phyloP scores from a whole-genome alignment of 2,113 vertebrate species.

The Gymnarchus niloticus region DNA sequence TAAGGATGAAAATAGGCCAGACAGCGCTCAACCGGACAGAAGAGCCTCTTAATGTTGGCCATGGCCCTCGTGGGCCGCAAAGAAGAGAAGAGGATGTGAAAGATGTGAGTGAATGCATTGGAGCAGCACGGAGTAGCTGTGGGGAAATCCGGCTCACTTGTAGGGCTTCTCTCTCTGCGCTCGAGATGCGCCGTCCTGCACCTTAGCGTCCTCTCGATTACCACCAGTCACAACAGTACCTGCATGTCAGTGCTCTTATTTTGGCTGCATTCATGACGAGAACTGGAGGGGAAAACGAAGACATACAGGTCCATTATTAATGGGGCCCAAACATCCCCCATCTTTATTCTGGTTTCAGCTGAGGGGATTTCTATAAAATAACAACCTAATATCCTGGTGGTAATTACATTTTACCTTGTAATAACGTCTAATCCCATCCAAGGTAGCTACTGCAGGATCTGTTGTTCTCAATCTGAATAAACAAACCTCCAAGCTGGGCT shows the following conservation, averaged over 20 bases:
- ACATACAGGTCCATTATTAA: not conserved
- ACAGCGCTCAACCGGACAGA: no score
- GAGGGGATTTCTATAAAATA: conserved; percentile 39
- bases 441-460: conserved; percentile 54
- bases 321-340: not conserved
- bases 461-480: conserved; percentile 40
- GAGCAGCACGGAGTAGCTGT: not conserved
- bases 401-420: conserved; percentile 58
- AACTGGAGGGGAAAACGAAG: no score
- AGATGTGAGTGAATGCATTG: not conserved
- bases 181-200: no score
- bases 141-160: no score
- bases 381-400: conserved; percentile 56
- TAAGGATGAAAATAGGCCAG: no score
- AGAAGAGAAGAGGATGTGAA: not conserved
- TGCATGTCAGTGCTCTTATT: not conserved
- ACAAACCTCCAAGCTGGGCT: conserved; percentile 28
- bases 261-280: not conserved
- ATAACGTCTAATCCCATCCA: conserved; percentile 49
- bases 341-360: conserved; percentile 48
- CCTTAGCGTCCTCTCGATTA: no score
- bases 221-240: not conserved
- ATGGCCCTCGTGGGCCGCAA: no score
- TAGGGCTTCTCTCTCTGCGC: no score
- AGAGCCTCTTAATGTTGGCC: no score